Conservation (phyloP, 2,888 invertebrate genomes). For the Leptopilina myrica region DNA sequence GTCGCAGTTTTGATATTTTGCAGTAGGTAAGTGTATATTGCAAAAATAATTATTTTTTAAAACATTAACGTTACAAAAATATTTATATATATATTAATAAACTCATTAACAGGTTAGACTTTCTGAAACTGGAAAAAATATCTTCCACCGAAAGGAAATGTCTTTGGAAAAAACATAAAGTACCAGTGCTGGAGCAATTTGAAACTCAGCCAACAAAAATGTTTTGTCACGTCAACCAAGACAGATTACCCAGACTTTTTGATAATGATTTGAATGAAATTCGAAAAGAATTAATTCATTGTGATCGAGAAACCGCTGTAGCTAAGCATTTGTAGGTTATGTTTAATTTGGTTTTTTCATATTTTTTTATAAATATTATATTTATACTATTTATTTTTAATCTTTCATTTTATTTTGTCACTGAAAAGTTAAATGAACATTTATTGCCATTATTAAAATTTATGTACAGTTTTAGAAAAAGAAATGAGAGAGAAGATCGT, state of each 20-base stretch:
- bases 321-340: conserved; percentile 21
- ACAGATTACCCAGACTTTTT: conserved; percentile 14
- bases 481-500: background rate
- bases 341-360: background rate
- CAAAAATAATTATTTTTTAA: background rate
- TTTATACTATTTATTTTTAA: background rate
- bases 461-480: background rate
- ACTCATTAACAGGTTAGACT: background rate
- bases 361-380: no score
- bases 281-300: background rate
- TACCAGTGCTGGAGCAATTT: conserved; percentile 40
- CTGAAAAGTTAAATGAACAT: no score
- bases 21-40: conserved; percentile 40
- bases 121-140: background rate
- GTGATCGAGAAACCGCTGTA: conserved; percentile 18
- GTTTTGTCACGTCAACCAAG: conserved; percentile 33
- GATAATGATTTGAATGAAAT: background rate
- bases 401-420: background rate
- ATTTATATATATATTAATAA: no score
- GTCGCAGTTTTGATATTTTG: conserved; percentile 46
- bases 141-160: conserved; percentile 38
- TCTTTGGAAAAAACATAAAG: conserved; percentile 38
- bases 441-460: background rate
- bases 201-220: conserved; percentile 29
- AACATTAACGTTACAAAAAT: no score